Evolutionary conservation across 1,140 invertebrate species (phyloP).

Genomic region (Stenopsyche tienmushanensis): DNA sequence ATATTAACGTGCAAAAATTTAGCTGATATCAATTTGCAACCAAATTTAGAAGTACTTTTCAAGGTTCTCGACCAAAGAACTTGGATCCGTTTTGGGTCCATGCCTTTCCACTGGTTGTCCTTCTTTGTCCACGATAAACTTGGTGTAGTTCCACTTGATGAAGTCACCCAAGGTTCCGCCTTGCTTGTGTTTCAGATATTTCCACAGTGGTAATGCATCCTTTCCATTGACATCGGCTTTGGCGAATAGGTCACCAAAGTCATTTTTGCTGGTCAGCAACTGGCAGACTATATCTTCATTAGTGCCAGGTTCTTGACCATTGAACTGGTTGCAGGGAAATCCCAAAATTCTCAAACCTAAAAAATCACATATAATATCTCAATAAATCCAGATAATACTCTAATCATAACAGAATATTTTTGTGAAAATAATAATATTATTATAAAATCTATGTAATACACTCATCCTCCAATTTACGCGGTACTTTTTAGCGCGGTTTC

Average conservation of each 20-base stretch:
- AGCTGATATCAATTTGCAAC: too few species aligned
- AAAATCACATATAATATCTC: slow-evolving; percentile 1
- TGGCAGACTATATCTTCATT: slow-evolving; percentile 74
- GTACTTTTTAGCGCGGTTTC: too few species aligned
- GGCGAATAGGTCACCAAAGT: slow-evolving; percentile 79
- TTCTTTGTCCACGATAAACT: slow-evolving; percentile 88
- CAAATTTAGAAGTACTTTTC: slow-evolving; percentile 52
- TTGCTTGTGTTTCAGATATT: slow-evolving; percentile 79
- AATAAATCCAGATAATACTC: too few species aligned
- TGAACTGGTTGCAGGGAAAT: slow-evolving; percentile 94
- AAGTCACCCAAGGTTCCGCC: slow-evolving; percentile 70
- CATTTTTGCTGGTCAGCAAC: slow-evolving; percentile 66
- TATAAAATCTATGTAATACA: too few species aligned
- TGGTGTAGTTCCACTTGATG: slow-evolving; percentile 98
- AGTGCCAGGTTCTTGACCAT: slow-evolving; percentile 75
- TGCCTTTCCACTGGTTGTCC: slow-evolving; percentile 83
- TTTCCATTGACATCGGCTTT: slow-evolving; percentile 88
- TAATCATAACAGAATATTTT: too few species aligned
- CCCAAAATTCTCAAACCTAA: slow-evolving; percentile 72
- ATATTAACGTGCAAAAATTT: too few species aligned
- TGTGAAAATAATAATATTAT: too few species aligned
- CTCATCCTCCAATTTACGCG: too few species aligned
- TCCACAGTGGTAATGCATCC: slow-evolving; percentile 82
- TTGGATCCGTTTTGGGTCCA: slow-evolving; percentile 73
- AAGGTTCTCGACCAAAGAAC: slow-evolving; percentile 57